Evolutionary conservation across 1,140 invertebrate genomes (phyloP).

Genomic region (Euschistus heros): DNA sequence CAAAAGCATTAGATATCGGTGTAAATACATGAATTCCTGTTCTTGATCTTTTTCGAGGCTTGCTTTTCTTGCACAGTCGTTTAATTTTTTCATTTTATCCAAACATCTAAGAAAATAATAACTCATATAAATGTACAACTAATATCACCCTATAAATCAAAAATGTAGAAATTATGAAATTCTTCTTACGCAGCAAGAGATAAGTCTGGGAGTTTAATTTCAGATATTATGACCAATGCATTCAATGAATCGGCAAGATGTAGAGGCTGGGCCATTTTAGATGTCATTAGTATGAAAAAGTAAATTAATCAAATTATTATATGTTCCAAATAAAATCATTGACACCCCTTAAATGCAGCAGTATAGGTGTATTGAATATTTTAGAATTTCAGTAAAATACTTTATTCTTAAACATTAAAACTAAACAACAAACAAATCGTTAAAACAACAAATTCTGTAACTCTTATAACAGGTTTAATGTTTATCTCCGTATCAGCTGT

Average conservation of each 20-base stretch:
- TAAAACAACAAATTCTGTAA: not conserved
- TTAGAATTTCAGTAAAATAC: not conserved
- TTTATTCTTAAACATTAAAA: not conserved
- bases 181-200: not conserved
- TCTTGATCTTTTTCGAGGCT: constrained; percentile 2
- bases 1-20: not conserved
- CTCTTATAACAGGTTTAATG: too few relatives aligned
- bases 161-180: not conserved
- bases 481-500: too few relatives aligned
- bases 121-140: not conserved
- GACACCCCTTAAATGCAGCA: not conserved
- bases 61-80: not conserved
- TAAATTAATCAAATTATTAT: not conserved
- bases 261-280: not conserved
- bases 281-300: not conserved
- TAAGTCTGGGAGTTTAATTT: not conserved
- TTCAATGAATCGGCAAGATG: constrained; percentile 4
- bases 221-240: not conserved
- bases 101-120: constrained; percentile 2
- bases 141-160: not conserved
- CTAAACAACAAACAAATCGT: not conserved
- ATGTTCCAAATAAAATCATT: not conserved
- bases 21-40: constrained; percentile 2
- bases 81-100: not conserved
- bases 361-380: not conserved